Percentiles rank a stretch among this genome's conserved stretches.
phyloP scores from a whole-genome alignment of 2,113 vertebrate species.

The Heterocephalus glaber region DNA sequence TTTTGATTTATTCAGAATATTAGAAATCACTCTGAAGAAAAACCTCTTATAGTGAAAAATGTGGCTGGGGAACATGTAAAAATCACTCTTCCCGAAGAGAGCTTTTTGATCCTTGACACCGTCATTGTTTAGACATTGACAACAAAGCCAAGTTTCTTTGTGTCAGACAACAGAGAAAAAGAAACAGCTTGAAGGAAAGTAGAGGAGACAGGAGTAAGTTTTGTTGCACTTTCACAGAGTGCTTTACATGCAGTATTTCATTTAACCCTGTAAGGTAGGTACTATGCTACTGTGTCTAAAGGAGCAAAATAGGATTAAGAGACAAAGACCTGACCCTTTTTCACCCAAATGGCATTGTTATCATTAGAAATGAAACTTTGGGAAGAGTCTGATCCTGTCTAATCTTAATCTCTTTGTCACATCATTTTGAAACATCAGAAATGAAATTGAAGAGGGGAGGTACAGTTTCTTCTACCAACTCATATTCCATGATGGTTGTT shows the following conservation, averaged over 20 bases:
- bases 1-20: slow-evolving; percentile 10
- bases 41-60: not conserved
- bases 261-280: not conserved
- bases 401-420: not conserved
- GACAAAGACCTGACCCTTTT: not conserved
- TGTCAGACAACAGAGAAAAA: not conserved
- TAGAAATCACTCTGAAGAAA: slow-evolving; percentile 9
- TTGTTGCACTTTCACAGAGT: not conserved
- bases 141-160: slow-evolving; percentile 7
- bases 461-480: not conserved
- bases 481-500: not conserved
- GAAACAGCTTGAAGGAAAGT: not conserved
- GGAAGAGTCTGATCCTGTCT: not conserved
- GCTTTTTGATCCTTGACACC: not conserved
- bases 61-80: not conserved
- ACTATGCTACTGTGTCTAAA: not conserved
- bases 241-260: not conserved
- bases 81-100: not conserved
- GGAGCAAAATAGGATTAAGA: not conserved
- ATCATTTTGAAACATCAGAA: slow-evolving; percentile 1
- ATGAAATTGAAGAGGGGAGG: not conserved
- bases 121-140: slow-evolving; percentile 29
- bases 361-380: not conserved
- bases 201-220: not conserved
- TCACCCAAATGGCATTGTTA: not conserved